Evolutionary conservation across 2,888 invertebrate genomes (phyloP), one percentile per base, ranked within the genome.

Genomic region (Idaea biselata): DNA sequence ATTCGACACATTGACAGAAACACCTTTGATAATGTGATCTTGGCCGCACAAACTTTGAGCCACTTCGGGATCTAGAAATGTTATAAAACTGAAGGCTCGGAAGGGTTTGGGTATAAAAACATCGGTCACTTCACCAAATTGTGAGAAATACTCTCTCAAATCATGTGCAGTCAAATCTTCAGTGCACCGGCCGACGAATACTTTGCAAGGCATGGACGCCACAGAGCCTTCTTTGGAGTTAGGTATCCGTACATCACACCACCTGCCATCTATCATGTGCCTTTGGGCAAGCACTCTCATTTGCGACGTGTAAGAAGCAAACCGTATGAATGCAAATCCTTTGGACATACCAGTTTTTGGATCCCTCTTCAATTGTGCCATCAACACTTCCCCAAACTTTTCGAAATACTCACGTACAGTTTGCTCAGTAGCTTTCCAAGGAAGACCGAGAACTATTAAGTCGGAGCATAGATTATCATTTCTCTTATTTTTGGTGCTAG

Each of bases 211-310:
- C 84, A 95, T 95, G 72, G 95, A 95, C 72, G 95, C 94, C 61
- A 95, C 93, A 72, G 95, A 94, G 59, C 95, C 95, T 91, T 96
- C 94, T 88, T 98, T 98, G 31, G 97, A 99, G 87, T 99, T 98
- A 55, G 99, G 99, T 88, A 99, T 97, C 93, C 99, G 98, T 11
- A 99, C 99, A 93, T 99, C 99, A 93, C 99, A 99, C 97, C 98
- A 98, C 76, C 99, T 94, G 0, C 99, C 99, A 92, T 99, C 99
- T 76, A 99, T 99, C 94, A 98, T 96, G 88, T 99, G 99, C 71
- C 98, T 94, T 83, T 98, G 97, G 8, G 98, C 96, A 69, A 99
- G 93, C 58, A 98, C 99, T 82, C 98, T 95, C 93, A 97, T 96
- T 89, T 99, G 99, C 63, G 98, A 96, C 78, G 99, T 98, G 84